Evolutionary conservation across 2,797 vertebrate genomes (phyloP).

Genomic region (Gallinago nigripennis): DNA sequence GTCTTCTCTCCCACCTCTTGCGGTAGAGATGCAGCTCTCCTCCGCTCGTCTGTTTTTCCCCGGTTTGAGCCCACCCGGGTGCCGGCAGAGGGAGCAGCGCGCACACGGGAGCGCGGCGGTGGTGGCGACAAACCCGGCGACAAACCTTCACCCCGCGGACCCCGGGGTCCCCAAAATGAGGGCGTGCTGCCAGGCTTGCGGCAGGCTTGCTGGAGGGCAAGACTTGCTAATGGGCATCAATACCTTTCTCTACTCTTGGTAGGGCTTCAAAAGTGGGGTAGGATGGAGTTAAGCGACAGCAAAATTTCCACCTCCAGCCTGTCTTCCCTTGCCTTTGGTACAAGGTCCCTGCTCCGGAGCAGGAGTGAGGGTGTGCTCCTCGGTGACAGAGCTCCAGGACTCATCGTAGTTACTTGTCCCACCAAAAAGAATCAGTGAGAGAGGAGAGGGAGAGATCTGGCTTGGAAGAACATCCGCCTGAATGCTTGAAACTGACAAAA

Average conservation of each 20-base stretch:
- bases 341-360: no score
- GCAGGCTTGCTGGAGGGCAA: rapidly evolving
- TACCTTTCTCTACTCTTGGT: background rate
- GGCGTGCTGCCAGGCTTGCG: background rate
- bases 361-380: background rate
- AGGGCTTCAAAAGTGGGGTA: no score
- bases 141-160: no score
- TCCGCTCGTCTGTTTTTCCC: rapidly evolving
- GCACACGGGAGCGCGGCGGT: background rate
- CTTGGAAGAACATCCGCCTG: background rate
- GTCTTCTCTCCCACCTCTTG: rapidly evolving
- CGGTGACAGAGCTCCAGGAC: background rate
- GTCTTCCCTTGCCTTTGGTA: background rate
- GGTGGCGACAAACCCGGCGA: background rate
- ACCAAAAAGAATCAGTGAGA: background rate
- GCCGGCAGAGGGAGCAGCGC: slow-evolving; percentile 20
- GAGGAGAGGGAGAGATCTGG: background rate
- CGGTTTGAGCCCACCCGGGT: rapidly evolving
- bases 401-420: background rate
- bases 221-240: rapidly evolving
- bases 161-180: rapidly evolving
- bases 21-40: rapidly evolving
- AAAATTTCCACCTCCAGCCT: background rate
- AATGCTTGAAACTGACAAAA: background rate
- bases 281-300: background rate